A percentile compares a stretch with the other conserved stretches of the same genome.
Evolutionary conservation across 2,888 invertebrate species (phyloP).

Genomic region (Meiosimyza platycephala): DNA sequence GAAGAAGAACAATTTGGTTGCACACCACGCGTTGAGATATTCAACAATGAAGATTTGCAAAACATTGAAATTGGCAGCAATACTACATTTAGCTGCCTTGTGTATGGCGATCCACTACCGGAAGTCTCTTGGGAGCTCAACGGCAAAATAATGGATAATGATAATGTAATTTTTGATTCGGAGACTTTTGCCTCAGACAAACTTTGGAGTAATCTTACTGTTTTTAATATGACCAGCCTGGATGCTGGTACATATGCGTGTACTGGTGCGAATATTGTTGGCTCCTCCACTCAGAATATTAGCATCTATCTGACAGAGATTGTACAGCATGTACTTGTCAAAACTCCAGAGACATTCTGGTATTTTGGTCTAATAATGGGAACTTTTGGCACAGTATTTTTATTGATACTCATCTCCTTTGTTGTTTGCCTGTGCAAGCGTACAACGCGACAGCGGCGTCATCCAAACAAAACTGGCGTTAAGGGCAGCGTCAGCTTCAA

Average conservation of each 20-base stretch:
- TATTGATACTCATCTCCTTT: slow-evolving; percentile 72
- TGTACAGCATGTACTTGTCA: slow-evolving; percentile 68
- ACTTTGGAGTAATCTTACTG: slow-evolving; percentile 83
- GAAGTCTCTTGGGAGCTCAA: slow-evolving; percentile 86
- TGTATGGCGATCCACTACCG: slow-evolving; percentile 86
- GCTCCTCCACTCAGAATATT: slow-evolving; percentile 69
- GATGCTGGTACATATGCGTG: slow-evolving; percentile 90
- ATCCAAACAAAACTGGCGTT: slow-evolving; percentile 74
- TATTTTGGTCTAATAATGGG: slow-evolving; percentile 79
- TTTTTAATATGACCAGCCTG: slow-evolving; percentile 82
- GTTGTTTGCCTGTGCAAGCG: slow-evolving; percentile 71
- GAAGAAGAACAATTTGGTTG: slow-evolving; percentile 84
- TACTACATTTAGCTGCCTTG: slow-evolving; percentile 83
- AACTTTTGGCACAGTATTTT: slow-evolving; percentile 75
- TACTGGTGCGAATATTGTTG: slow-evolving; percentile 65
- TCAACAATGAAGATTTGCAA: slow-evolving; percentile 70
- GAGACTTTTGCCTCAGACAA: slow-evolving; percentile 64
- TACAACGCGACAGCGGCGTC: slow-evolving; percentile 68
- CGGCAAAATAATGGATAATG: slow-evolving; percentile 72
- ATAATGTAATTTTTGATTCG: slow-evolving; percentile 69
- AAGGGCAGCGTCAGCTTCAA: slow-evolving; percentile 86
- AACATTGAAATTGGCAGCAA: slow-evolving; percentile 84
- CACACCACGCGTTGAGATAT: slow-evolving; percentile 78
- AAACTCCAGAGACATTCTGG: slow-evolving; percentile 82
- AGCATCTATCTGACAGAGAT: slow-evolving; percentile 76